A percentile compares a stretch with the other conserved stretches of the same genome.
phyloP scores from a whole-genome alignment of 2,888 invertebrate species.

The Stictocephala bisonia region DNA sequence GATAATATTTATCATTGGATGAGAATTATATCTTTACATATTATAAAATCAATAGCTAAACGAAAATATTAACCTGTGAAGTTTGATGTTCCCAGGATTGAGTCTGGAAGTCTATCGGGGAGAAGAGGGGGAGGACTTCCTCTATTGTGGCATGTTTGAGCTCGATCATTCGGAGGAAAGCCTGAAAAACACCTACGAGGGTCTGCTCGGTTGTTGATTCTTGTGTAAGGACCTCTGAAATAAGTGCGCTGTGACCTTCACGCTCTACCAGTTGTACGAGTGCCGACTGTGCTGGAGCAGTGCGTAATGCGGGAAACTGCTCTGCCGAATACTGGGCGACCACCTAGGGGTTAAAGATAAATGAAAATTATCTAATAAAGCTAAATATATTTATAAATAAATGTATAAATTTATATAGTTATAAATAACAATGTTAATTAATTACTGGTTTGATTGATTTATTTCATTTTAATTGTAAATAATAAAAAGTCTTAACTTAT shows the following conservation, averaged over 20 bases:
- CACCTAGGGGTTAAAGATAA: too few species aligned
- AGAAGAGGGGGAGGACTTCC: slow-evolving; percentile 84
- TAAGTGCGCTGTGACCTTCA: slow-evolving; percentile 82
- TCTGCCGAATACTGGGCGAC: slow-evolving; percentile 76
- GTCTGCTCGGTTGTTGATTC: slow-evolving; percentile 83
- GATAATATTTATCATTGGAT: too few species aligned
- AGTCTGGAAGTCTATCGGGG: slow-evolving; percentile 85
- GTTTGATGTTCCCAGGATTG: slow-evolving; percentile 83
- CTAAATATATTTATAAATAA: too few species aligned
- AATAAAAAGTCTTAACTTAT: too few species aligned
- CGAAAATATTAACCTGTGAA: too few species aligned
- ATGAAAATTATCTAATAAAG: too few species aligned
- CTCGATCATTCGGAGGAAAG: slow-evolving; percentile 88
- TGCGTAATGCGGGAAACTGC: slow-evolving; percentile 81
- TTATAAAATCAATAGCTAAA: not conserved
- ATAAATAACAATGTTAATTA: too few species aligned
- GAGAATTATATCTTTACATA: not conserved
- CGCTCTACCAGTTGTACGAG: slow-evolving; percentile 86
- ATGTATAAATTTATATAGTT: too few species aligned
- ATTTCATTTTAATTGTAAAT: too few species aligned
- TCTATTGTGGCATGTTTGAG: slow-evolving; percentile 83
- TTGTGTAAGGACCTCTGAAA: slow-evolving; percentile 79
- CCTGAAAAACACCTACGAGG: slow-evolving; percentile 83
- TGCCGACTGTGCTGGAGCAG: slow-evolving; percentile 86
- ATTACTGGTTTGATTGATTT: too few species aligned